Conservation (phyloP, 2,888 invertebrate genomes). For the Strigamia crassipes region DNA sequence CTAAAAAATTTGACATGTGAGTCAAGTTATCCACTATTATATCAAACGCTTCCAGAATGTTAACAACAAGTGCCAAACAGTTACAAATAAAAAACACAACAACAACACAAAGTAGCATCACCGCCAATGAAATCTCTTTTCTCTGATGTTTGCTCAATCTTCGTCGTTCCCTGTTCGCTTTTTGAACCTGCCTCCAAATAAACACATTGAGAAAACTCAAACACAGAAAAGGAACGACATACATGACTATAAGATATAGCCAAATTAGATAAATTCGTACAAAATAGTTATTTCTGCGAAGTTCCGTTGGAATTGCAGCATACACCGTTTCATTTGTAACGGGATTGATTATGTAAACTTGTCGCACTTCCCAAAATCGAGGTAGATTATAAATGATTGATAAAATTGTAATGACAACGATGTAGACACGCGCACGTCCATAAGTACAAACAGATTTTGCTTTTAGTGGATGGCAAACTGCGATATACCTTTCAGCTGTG, state of each 20-base stretch:
- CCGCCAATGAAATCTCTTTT: slow-evolving; percentile 90
- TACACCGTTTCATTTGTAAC: slow-evolving; percentile 49
- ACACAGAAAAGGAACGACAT: slow-evolving; percentile 86
- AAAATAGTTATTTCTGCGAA: slow-evolving; percentile 74
- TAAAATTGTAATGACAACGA: slow-evolving; percentile 77
- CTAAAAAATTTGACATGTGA: slow-evolving; percentile 80
- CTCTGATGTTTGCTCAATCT: slow-evolving; percentile 85
- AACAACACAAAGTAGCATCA: slow-evolving; percentile 93
- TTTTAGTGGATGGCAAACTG: slow-evolving; percentile 70
- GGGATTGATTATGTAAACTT: slow-evolving; percentile 52
- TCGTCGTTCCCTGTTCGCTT: slow-evolving; percentile 87
- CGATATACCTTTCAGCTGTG: slow-evolving; percentile 84
- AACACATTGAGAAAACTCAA: slow-evolving; percentile 87
- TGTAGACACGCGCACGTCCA: slow-evolving; percentile 81
- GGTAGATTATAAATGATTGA: slow-evolving; percentile 85
- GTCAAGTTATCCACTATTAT: slow-evolving; percentile 64
- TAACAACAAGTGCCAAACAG: slow-evolving; percentile 79
- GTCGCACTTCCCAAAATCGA: slow-evolving; percentile 62
- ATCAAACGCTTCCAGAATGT: slow-evolving; percentile 79
- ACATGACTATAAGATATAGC: slow-evolving; percentile 92
- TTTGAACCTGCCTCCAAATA: slow-evolving; percentile 86
- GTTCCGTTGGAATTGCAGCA: slow-evolving; percentile 65
- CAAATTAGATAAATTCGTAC: slow-evolving; percentile 86
- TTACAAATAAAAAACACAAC: slow-evolving; percentile 94
- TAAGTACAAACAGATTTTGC: slow-evolving; percentile 91